Evolutionary conservation across 2,888 invertebrate species (phyloP), one percentile per base, ranked within the genome.

Genomic region (Cyaniris semiargus): DNA sequence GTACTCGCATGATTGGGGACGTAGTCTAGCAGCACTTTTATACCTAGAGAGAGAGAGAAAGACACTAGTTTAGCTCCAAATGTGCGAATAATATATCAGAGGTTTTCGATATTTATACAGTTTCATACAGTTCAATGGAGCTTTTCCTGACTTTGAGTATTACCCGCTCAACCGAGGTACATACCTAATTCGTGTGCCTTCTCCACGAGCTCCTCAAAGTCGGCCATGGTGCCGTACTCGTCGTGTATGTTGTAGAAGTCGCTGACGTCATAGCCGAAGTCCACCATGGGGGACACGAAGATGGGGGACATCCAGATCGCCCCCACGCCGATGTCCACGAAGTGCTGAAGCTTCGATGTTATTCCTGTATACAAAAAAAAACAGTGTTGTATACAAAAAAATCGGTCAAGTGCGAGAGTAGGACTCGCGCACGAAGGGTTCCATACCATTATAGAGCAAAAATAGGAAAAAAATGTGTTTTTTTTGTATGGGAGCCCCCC

Each of bases 261-360:
- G 34, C 96, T 95, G 82, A 98, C 96, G 85, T 98, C 98, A 83
- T 98, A 98, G 0, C 98, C 98, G 86, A 97, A 97, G 89, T 98
- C 98, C 0, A 95, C 94, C 96, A 97, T 97, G 0, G 98, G 98
- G 0, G 97, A 97, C 78, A 94, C 92, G 89, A 96, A 97, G 83
- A 98, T 96, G 0, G 98, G 98, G 0, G 97, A 97, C 78, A 98
- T 90, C 97, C 98, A 98, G 77, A 97, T 95, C 0, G 96, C 96
- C 10, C 95, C 95, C 0, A 98, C 94, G 0, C 97, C 97, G 0
- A 96, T 90, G 7, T 96, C 95, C 66, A 92, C 91, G 44, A 97
- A 94, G 83, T 97, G 95, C 15, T 95, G 94, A 77, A 96, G 79
- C 79, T 95, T 94, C 15, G 90, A 91, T 13, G 93, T 94, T 74